These are phyloP conservation scores for Ostrea denselamellosa DNA, from an alignment of 1,140 invertebrate species.

Conservation along the genomic window DNA sequence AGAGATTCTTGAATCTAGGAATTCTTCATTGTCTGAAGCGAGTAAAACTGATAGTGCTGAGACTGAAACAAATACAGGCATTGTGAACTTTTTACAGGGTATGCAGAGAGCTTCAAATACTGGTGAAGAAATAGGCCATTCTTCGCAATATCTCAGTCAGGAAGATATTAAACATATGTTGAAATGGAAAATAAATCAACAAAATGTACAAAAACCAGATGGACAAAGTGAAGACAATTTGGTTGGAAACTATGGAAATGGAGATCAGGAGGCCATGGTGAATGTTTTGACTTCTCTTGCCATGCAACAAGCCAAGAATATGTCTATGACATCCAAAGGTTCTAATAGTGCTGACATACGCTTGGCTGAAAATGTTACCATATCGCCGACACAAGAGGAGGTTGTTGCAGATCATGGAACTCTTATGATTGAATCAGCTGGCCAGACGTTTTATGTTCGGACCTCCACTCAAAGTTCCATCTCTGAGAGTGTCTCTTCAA, in stretches of 20 bases:
- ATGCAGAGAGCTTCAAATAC: slow-evolving; percentile 63
- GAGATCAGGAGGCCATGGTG: slow-evolving; percentile 52
- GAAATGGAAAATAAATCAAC: slow-evolving; percentile 49
- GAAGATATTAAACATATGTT: slow-evolving; percentile 54
- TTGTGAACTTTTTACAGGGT: slow-evolving; percentile 64
- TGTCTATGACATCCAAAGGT: neutral
- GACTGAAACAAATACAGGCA: slow-evolving; percentile 18
- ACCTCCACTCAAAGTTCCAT: neutral
- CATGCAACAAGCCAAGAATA: slow-evolving; percentile 62
- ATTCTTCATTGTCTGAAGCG: slow-evolving; percentile 26
- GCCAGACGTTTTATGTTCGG: slow-evolving; percentile 44
- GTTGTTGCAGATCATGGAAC: slow-evolving; percentile 59
- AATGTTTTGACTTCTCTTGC: slow-evolving; percentile 68
- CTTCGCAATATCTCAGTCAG: slow-evolving; percentile 17
- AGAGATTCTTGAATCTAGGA: slow-evolving; percentile 47
- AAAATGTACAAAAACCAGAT: neutral
- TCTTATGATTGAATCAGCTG: slow-evolving; percentile 59
- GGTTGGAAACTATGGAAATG: slow-evolving; percentile 11
- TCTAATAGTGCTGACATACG: neutral
- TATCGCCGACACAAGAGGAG: slow-evolving; percentile 62
- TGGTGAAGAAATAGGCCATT: slow-evolving; percentile 14
- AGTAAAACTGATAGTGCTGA: neutral
- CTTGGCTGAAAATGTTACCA: slow-evolving; percentile 53
- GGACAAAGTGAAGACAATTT: slow-evolving; percentile 32
- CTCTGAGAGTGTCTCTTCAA: neutral